Conservation (phyloP, 2,113 vertebrate genomes). For the Carassius auratus region DNA sequence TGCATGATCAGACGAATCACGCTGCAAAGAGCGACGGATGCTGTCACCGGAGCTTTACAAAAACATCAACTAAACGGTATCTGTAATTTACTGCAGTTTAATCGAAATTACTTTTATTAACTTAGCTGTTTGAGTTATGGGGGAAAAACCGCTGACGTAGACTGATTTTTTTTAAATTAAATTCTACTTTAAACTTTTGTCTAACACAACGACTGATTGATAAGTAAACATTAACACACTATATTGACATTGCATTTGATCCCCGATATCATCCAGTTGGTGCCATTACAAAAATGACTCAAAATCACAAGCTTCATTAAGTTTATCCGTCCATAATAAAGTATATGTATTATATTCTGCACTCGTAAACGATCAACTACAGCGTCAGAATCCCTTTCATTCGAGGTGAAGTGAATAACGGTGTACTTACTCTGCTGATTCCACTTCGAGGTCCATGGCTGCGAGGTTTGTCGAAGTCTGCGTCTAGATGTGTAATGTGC, state of each 20-base stretch:
- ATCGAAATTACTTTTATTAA: not conserved
- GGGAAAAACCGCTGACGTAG: not conserved
- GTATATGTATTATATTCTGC: not conserved
- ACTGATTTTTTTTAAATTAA: not conserved
- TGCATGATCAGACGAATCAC: conserved; percentile 98
- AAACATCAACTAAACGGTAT: not conserved
- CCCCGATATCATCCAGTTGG: not conserved
- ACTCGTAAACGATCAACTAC: not conserved
- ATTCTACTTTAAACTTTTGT: not conserved
- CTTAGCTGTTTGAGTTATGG: not conserved
- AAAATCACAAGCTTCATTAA: not conserved
- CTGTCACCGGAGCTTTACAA: not conserved
- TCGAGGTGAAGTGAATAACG: not conserved
- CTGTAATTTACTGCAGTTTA: not conserved
- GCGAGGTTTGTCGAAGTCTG: not conserved
- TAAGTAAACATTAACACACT: not conserved
- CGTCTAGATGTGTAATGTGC: conserved; percentile 59
- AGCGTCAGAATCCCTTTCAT: not conserved
- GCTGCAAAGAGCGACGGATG: conserved; percentile 66
- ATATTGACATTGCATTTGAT: not conserved
- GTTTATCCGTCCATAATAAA: not conserved
- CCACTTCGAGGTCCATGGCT: conserved; percentile 56
- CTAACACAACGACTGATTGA: not conserved
- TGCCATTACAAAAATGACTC: not conserved
- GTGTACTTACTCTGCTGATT: conserved; percentile 58